Percentiles rank a stretch among this genome's conserved stretches.
Conservation (phyloP, 2,888 invertebrate genomes). For the Polymixis flavicincta region DNA sequence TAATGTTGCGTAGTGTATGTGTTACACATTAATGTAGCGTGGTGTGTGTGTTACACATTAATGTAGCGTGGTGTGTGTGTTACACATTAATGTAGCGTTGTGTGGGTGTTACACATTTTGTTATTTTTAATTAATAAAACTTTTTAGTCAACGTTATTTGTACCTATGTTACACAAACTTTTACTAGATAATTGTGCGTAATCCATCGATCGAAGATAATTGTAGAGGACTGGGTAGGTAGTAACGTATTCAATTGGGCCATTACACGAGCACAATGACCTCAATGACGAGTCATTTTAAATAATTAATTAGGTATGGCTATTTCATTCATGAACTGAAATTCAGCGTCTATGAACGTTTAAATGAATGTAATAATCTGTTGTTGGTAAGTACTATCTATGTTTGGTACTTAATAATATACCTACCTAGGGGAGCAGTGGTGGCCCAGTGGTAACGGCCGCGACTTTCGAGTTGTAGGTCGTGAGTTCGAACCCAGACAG, state of each 20-base stretch:
- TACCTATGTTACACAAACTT: background rate
- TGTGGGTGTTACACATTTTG: too few species aligned
- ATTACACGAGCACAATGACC: background rate
- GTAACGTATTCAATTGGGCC: slow-evolving; percentile 16
- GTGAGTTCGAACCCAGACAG: too few species aligned
- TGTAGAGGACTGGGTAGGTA: background rate
- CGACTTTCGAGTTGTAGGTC: too few species aligned
- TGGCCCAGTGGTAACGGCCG: too few species aligned
- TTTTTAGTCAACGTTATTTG: background rate
- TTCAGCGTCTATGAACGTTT: background rate
- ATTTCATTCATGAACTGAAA: background rate
- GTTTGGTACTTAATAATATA: background rate
- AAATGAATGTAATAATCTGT: background rate
- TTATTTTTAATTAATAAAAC: too few species aligned
- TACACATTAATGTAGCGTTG: too few species aligned
- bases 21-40: too few species aligned
- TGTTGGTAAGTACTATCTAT: background rate
- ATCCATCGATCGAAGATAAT: slow-evolving; percentile 22
- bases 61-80: too few species aligned
- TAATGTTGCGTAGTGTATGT: too few species aligned
- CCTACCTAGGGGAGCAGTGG: too few species aligned
- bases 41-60: too few species aligned
- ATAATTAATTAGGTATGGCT: background rate
- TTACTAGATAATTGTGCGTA: background rate
- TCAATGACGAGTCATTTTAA: background rate